Evolutionary conservation across 1,140 invertebrate genomes (phyloP).

Genomic region (Sycobia sp.): DNA sequence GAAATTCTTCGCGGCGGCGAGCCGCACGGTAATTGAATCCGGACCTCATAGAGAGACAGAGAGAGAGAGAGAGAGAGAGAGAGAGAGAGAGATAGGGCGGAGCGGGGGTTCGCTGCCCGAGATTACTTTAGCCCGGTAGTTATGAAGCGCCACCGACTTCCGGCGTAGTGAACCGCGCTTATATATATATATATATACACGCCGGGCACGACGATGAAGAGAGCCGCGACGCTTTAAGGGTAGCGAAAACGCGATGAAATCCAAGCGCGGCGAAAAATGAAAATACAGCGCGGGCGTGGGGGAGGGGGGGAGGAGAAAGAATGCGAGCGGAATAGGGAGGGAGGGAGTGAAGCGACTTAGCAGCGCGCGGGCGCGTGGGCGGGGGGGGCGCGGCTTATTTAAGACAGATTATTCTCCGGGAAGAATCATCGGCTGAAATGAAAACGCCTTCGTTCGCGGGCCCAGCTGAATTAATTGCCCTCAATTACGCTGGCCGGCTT

Average conservation of each 20-base stretch:
- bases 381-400: slow-evolving; percentile 59
- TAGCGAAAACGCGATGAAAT: not conserved
- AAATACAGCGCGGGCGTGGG: not conserved
- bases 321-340: not conserved
- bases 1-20: too few species aligned
- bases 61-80: not conserved
- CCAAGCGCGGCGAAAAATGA: not conserved
- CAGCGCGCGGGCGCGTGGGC: too few species aligned
- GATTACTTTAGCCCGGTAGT: slow-evolving; percentile 53
- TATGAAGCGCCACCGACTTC: slow-evolving; percentile 39
- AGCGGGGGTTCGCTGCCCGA: too few species aligned
- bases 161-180: too few species aligned
- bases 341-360: slow-evolving; percentile 36
- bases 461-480: slow-evolving; percentile 48
- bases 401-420: slow-evolving; percentile 58
- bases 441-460: slow-evolving; percentile 57
- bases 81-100: not conserved
- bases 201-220: too few species aligned
- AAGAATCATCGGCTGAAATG: slow-evolving; percentile 56
- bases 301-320: not conserved
- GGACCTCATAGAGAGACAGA: not conserved
- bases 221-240: too few species aligned
- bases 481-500: slow-evolving; percentile 35
- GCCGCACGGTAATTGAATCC: too few species aligned
- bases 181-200: too few species aligned